Base-by-base conservation (phyloP, 1,140 invertebrate species). In the Caenorhabditis elegans region DNA sequence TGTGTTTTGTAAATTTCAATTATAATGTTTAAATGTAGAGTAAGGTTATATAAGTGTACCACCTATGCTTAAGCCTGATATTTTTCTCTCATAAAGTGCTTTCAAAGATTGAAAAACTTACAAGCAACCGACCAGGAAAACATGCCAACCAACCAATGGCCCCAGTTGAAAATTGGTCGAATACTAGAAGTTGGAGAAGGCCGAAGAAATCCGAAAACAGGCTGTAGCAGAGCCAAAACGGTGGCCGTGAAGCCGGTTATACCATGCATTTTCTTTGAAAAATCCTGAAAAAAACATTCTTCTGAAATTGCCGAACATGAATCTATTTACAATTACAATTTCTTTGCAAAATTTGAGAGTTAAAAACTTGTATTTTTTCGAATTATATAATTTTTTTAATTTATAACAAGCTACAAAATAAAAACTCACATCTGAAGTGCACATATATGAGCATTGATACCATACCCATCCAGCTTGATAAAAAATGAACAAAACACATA, bases 381-480 rank as follows among this genome's bases (percentile, higher is more conserved):
- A n/a, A n/a, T n/a, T n/a, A n/a, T n/a, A n/a, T n/a, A n/a, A n/a
- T n/a, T n/a, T n/a, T n/a, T n/a, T n/a, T n/a, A n/a, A n/a, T n/a
- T n/a, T n/a, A n/a, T n/a, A n/a, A n/a, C n/a, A n/a, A n/a, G n/a
- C n/a, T n/a, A n/a, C n/a, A n/a, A n/a, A 79, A 79, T 13, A 6
- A 43, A 17, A 31, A 47, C 76, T 79, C 3, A 55, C 75, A 60
- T 80, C 82, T n/a, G 70, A 81, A 34, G 82, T 83, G 43, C 82
- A 83, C 70, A 70, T 76, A 28, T 83, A 81, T 0, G 70, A 81
- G 46, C 82, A 83, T 36, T 83, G 51, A 77, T 83, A 83, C 82
- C 82, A 83, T 3, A 83, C 82, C 82, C 79, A 80, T 70, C 82
- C 82, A 10, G 82, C 79, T 49, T 83, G 82, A 31, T 76, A 80